Evolutionary conservation across 2,797 vertebrate species (phyloP), one percentile per base, ranked within the genome.

Genomic region (Hoplostethus mediterraneus): DNA sequence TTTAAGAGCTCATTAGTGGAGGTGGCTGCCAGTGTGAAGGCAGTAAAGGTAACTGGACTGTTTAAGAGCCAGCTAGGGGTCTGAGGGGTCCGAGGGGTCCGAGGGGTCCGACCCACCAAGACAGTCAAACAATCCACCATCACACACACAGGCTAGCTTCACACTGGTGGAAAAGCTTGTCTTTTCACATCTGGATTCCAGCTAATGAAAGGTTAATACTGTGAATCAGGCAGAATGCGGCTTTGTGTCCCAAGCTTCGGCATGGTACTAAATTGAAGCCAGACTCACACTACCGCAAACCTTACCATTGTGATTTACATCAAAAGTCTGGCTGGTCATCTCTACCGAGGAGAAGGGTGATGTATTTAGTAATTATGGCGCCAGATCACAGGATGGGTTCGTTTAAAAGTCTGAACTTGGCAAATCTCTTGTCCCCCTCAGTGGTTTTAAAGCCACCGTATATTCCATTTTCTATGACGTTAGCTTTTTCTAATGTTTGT

Each of bases 1-100:
- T 79, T 79, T 58, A 72, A 76, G 69, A 57, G 66, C 73, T 83
- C 73, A 80, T 83, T 80, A 77, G 6, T 5, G 7, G 64, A 54
- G 59, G 49, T 2, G 6, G 38, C 68, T 69, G 51, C 57, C 44
- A 67, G 59, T 59, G 40, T 66, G 44, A 31, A 75, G 36, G 57
- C 68, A 21, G 63, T 65, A 73, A 72, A 66, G 53, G 5, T 51
- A 57, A 63, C 63, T 66, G 44, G 47, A 48, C 65, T 71, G 56
- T 66, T 47, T 75, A 54, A 59, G 45, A 45, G 59, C 53, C 48
- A 58, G 21, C 21, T 21, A 21, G 21, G 21, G 21, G 57, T 74
- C 56, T 56, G 56, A 21, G n/a, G n/a, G n/a, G n/a, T n/a, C n/a
- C 2, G 36, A 33, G 64, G 53, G n/a, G n/a, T n/a, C 62, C 36